Evolutionary conservation across 2,113 vertebrate species (phyloP).

Genomic region (Cheirogaleus medius): DNA sequence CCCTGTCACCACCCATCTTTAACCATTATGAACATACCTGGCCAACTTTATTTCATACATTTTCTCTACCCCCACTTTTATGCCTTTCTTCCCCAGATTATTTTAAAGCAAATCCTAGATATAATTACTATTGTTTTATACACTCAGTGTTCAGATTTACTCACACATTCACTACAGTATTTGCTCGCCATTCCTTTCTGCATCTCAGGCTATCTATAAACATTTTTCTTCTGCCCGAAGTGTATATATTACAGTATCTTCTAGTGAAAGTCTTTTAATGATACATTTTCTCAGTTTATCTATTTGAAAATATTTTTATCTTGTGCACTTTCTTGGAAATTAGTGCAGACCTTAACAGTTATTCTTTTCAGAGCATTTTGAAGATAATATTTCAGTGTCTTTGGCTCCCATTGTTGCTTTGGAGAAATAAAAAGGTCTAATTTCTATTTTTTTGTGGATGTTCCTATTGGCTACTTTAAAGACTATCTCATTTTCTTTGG

Average conservation of each 20-base stretch:
- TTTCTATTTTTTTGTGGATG: slow-evolving; percentile 18
- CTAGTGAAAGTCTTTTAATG: neutral
- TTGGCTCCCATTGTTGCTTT: neutral
- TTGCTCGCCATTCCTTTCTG: neutral
- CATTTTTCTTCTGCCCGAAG: neutral
- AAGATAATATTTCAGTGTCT: neutral
- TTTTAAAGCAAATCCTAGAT: neutral
- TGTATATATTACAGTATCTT: neutral
- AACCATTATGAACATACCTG: neutral
- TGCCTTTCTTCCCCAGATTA: neutral
- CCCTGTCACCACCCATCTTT: neutral
- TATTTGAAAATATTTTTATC: slow-evolving; percentile 28
- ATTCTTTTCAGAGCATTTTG: neutral
- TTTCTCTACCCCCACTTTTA: neutral
- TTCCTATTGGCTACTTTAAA: neutral
- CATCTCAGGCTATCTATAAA: neutral
- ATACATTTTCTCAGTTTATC: neutral
- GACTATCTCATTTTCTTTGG: neutral
- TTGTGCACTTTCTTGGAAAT: neutral
- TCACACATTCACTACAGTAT: neutral
- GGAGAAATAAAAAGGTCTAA: slow-evolving; percentile 5
- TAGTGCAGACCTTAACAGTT: neutral
- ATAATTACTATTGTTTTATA: neutral
- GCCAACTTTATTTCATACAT: neutral
- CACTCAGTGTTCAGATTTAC: neutral